Evolutionary conservation across 1,140 invertebrate genomes (phyloP).

Genomic region (Drosophila lowei): DNA sequence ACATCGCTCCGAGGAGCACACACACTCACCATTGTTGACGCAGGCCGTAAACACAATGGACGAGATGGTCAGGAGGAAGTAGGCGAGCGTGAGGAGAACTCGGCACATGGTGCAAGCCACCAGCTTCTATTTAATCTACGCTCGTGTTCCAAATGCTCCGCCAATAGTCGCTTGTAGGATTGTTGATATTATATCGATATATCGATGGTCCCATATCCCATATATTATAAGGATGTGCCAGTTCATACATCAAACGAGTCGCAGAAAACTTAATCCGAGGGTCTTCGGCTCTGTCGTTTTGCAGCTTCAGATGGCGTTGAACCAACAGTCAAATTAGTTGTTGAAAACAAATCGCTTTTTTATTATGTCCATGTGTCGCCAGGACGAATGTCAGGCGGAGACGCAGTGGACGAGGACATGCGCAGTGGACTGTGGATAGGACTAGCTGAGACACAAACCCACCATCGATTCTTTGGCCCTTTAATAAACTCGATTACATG

Average conservation of each 20-base stretch:
- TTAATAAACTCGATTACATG: background rate
- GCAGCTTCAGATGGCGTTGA: too few species aligned
- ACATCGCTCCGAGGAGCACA: background rate
- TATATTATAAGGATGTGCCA: too few species aligned
- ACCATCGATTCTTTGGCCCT: background rate
- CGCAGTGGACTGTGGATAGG: conserved; percentile 27
- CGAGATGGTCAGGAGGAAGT: conserved; percentile 65
- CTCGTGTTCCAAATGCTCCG: conserved; percentile 17
- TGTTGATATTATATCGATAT: too few species aligned
- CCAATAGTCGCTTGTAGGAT: background rate
- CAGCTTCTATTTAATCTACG: conserved; percentile 31
- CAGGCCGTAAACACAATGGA: conserved; percentile 74
- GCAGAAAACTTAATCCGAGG: too few species aligned
- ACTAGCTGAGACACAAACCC: conserved; percentile 13
- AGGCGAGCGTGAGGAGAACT: conserved; percentile 58
- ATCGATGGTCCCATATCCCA: too few species aligned
- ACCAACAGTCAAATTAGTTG: too few species aligned
- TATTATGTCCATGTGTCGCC: conserved; percentile 18
- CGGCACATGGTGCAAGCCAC: conserved; percentile 53
- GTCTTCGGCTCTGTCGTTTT: too few species aligned
- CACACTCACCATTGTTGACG: conserved; percentile 64
- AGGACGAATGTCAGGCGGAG: conserved; percentile 41
- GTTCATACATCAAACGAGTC: too few species aligned
- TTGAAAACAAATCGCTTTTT: too few species aligned
- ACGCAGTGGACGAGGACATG: conserved; percentile 34